Evolutionary conservation across 2,797 vertebrate genomes (phyloP).

Genomic region (Falco columbarius): DNA sequence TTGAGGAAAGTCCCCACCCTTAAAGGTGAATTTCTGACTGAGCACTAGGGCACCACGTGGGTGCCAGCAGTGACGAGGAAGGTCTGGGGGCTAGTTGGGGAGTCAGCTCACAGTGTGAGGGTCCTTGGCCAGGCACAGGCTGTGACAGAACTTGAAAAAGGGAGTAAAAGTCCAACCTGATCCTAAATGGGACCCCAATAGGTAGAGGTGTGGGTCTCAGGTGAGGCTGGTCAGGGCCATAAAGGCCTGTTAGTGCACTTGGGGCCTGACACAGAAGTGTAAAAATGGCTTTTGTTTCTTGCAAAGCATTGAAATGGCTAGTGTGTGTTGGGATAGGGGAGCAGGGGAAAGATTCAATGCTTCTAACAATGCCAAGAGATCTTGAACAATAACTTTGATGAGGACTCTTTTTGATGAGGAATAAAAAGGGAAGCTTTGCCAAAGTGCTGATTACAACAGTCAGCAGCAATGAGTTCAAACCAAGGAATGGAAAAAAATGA

Average conservation of each 20-base stretch:
- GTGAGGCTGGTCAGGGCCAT: not conserved
- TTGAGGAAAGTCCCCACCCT: not conserved
- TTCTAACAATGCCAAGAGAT: not conserved
- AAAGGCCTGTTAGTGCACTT: not conserved
- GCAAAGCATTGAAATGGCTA: not conserved
- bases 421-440: not conserved
- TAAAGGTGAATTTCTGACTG: not conserved
- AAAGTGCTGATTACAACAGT: not conserved
- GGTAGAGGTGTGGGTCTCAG: not conserved
- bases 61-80: not conserved
- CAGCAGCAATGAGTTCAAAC: not conserved
- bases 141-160: not conserved
- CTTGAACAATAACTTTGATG: not conserved
- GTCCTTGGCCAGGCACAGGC: not conserved
- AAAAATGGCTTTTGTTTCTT: not conserved
- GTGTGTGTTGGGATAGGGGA: not conserved
- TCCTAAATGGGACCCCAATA: not conserved
- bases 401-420: not conserved
- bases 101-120: not conserved
- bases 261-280: not conserved
- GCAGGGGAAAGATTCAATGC: not conserved
- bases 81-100: not conserved
- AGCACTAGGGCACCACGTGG: not conserved
- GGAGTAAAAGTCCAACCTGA: not conserved
- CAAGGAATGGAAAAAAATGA: not conserved